phyloP scores from a whole-genome alignment of 2,113 vertebrate genomes.

The Muntiacus muntjak region DNA sequence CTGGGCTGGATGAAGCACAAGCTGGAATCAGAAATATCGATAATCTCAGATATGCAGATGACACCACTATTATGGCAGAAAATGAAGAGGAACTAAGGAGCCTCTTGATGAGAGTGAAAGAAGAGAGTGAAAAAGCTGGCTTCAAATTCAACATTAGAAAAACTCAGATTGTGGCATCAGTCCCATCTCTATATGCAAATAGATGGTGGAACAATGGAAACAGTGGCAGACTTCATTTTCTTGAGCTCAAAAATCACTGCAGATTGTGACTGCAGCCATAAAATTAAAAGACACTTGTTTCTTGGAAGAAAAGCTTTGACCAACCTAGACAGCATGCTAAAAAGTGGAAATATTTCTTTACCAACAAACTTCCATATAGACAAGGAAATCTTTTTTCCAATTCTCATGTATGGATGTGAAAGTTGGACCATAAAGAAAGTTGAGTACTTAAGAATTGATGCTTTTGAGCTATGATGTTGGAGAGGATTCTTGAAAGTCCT shows the following conservation, averaged over 20 bases:
- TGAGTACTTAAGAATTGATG: neutral
- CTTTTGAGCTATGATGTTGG: neutral
- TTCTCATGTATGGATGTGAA: neutral
- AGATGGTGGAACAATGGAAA: neutral
- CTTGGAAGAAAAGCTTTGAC: neutral
- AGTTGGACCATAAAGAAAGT: neutral
- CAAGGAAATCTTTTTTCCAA: neutral
- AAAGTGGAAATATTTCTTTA: neutral
- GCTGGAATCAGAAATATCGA: neutral
- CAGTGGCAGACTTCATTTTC: neutral
- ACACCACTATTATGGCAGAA: neutral
- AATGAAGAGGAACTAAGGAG: neutral
- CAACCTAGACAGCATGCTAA: neutral
- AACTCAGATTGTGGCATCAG: neutral
- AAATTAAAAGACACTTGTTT: neutral
- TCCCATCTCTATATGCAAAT: neutral
- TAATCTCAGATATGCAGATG: neutral
- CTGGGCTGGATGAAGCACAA: neutral
- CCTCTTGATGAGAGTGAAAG: neutral
- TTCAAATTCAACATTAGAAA: neutral
- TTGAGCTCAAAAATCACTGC: neutral
- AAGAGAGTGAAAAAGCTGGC: neutral
- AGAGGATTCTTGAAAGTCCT: neutral
- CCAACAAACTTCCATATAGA: fast-evolving
- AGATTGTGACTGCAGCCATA: neutral